Conservation (phyloP, 2,113 vertebrate species). For the Sturnus vulgaris region DNA sequence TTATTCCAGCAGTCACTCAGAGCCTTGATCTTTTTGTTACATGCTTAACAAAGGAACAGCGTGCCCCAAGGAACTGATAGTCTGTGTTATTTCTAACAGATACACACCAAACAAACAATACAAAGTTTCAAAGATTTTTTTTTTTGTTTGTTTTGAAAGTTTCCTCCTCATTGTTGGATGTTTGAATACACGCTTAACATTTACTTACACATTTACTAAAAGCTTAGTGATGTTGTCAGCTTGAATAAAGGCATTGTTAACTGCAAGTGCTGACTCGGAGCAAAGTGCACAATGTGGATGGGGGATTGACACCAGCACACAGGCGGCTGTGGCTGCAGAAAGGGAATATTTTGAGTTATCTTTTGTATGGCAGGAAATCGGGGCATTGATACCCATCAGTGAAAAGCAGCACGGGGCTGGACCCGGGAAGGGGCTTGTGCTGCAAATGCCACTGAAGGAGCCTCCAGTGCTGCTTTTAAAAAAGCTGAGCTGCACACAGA, state of each 20-base stretch:
- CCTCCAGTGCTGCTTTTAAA: neutral
- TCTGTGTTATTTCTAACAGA: slow-evolving; percentile 48
- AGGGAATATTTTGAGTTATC: slow-evolving; percentile 16
- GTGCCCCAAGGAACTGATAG: slow-evolving; percentile 51
- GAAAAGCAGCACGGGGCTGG: neutral
- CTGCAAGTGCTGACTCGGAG: slow-evolving; percentile 26
- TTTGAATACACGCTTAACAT: slow-evolving; percentile 54
- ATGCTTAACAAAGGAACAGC: slow-evolving; percentile 15
- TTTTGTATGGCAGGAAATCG: slow-evolving; percentile 18
- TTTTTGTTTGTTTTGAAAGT: neutral
- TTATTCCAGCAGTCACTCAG: neutral
- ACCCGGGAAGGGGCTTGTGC: neutral
- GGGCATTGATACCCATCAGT: neutral
- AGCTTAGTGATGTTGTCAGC: slow-evolving; percentile 34
- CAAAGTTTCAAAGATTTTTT: slow-evolving; percentile 21
- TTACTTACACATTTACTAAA: slow-evolving; percentile 44
- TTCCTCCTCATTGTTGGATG: slow-evolving; percentile 43
- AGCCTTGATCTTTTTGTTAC: slow-evolving; percentile 47
- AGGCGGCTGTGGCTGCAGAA: neutral
- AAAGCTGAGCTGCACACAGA: neutral
- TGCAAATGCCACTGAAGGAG: neutral
- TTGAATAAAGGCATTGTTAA: slow-evolving; percentile 49
- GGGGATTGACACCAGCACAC: slow-evolving; percentile 1
- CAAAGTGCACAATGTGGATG: slow-evolving; percentile 18
- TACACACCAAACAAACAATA: slow-evolving; percentile 48